Base-by-base conservation (phyloP, 1,140 invertebrate species). In the Macrobrachium rosenbergii region DNA sequence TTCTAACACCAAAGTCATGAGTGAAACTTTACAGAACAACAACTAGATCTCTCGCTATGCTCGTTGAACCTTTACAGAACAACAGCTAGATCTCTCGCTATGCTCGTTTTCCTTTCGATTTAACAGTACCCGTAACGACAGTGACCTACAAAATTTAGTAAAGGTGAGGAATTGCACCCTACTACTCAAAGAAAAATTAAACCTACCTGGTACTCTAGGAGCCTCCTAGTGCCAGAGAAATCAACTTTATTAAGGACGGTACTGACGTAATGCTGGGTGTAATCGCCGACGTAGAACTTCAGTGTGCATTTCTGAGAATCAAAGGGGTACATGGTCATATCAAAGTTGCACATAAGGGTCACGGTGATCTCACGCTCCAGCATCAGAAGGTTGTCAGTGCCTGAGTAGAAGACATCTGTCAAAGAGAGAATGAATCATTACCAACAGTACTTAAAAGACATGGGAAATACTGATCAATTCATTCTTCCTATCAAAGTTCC, bases 291-390 rank as follows among this genome's bases (percentile, higher is more conserved):
- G 62, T 64, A 78, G 73, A 84, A 63, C 59, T 6, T 23, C 23
- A 84, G 21, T 7, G 73, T 58, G 43, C 82, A 84, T 14, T 21
- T 58, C 73, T 84, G 82, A 11, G 60, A 64, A 45, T 84, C 82
- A 59, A 84, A 84, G 5, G 82, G 82, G 60, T 84, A 84, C 59
- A 76, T 43, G 10, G 82, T 84, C 19, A 84, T 73, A 43, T 84
- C 82, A 17, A 84, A 84, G 73, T 72, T 77, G 62, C 82, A 84
- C 73, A 84, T 77, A 59, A 78, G 62, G 16, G 37, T 21, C 7
- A 62, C 17, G 28, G 82, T 84, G 23, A 77, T 19, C 72, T 84
- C 82, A 19, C 82, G 59, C 28, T 84, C 59, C 14, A 84, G 19
- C 73, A 84, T 62, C 28, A 84, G 28, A 10, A 59, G 73, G 73